Evolutionary conservation across 2,888 invertebrate species (phyloP).

Genomic region (Oligia strigilis): DNA sequence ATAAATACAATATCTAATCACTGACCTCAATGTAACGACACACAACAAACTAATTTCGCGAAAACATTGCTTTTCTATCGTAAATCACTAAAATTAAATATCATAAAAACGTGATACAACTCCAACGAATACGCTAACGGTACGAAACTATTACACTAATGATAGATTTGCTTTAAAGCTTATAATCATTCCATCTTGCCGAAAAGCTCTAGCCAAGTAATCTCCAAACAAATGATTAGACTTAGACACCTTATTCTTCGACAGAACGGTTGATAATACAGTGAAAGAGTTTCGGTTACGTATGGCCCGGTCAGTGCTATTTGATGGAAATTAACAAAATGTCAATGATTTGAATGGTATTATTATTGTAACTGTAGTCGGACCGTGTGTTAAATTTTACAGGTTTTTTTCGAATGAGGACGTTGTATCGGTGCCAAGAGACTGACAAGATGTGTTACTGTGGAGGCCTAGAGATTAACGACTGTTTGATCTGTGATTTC

Average conservation of each 20-base stretch:
- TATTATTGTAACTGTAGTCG: slow-evolving; percentile 64
- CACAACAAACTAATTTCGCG: slow-evolving; percentile 2
- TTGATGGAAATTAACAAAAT: slow-evolving; percentile 62
- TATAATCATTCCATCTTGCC: slow-evolving; percentile 32
- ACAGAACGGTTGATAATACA: slow-evolving; percentile 9
- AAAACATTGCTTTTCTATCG: slow-evolving; percentile 21
- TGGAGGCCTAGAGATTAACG: slow-evolving; percentile 16
- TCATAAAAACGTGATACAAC: slow-evolving; percentile 47
- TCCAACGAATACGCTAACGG: slow-evolving; percentile 49
- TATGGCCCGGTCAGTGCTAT: slow-evolving; percentile 41
- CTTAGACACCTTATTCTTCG: not conserved
- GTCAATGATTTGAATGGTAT: slow-evolving; percentile 66
- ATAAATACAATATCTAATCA: not conserved
- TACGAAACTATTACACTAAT: slow-evolving; percentile 47
- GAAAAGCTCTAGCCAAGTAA: slow-evolving; percentile 22
- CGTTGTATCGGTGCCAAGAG: slow-evolving; percentile 42
- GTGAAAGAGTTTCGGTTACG: not conserved
- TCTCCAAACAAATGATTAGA: not conserved
- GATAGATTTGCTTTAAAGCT: slow-evolving; percentile 51
- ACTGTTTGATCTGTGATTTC: slow-evolving; percentile 29
- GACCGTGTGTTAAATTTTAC: slow-evolving; percentile 57
- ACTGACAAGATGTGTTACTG: not conserved
- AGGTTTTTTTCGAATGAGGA: slow-evolving; percentile 55
- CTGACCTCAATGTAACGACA: slow-evolving; percentile 14
- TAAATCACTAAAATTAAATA: slow-evolving; percentile 55